Evolutionary conservation across 2,888 invertebrate species (phyloP).

Genomic region (Luperina testacea): DNA sequence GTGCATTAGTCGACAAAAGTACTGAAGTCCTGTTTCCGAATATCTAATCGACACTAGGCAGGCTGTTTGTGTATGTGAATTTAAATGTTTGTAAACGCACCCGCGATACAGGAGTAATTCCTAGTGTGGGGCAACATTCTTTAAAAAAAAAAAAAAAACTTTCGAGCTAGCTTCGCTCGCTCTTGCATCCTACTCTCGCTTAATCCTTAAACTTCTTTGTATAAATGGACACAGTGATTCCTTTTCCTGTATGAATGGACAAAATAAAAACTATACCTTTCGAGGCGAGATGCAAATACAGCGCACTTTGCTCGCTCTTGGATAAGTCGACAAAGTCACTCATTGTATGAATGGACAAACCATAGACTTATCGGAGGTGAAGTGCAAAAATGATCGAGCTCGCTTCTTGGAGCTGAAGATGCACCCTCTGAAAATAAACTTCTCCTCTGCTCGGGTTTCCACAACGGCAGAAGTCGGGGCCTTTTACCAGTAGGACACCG

Average conservation of each 20-base stretch:
- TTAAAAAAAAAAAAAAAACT: too few species aligned
- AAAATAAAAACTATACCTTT: neutral
- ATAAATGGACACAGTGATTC: neutral
- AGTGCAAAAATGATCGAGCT: neutral
- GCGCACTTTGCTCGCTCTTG: neutral
- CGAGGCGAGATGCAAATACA: neutral
- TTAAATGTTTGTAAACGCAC: too few species aligned
- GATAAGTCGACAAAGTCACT: neutral
- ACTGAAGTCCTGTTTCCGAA: neutral
- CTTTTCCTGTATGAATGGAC: neutral
- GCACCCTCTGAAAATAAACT: neutral
- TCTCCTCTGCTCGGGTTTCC: too few species aligned
- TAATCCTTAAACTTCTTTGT: neutral
- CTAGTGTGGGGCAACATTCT: too few species aligned
- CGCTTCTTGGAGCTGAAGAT: neutral
- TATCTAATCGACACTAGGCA: neutral
- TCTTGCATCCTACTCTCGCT: too few species aligned
- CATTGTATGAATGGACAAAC: neutral
- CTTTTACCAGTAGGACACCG: too few species aligned
- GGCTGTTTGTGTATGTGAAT: too few species aligned
- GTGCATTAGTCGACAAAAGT: neutral
- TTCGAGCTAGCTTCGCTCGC: too few species aligned
- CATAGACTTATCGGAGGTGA: neutral
- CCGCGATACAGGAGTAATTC: too few species aligned
- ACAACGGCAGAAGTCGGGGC: too few species aligned